Percentiles rank a stretch among this genome's conserved stretches.
These are phyloP conservation scores for Cryptotermes secundus DNA, from an alignment of 1,140 invertebrate species.

Conservation along the genomic window DNA sequence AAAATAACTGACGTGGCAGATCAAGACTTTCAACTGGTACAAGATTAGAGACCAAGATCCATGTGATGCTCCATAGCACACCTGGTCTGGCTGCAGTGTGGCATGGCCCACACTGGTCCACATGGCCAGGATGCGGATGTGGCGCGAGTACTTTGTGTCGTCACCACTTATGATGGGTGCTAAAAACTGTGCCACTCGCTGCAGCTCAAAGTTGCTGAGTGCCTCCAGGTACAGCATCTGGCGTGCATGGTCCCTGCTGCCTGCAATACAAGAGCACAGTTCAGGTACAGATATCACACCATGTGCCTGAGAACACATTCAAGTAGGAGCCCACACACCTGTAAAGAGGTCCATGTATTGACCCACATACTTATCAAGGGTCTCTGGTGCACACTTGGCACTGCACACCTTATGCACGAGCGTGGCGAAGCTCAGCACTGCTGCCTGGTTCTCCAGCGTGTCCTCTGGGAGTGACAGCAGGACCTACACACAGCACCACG, in stretches of 20 bases:
- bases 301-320: too few species aligned
- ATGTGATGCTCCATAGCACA: slow-evolving; percentile 37
- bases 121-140: slow-evolving; percentile 59
- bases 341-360: slow-evolving; percentile 65
- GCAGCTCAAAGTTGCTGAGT: slow-evolving; percentile 60
- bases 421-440: slow-evolving; percentile 66
- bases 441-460: slow-evolving; percentile 62
- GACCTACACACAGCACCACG: not conserved
- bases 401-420: slow-evolving; percentile 66
- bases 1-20: too few species aligned
- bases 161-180: slow-evolving; percentile 55
- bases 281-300: too few species aligned
- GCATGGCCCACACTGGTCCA: slow-evolving; percentile 60
- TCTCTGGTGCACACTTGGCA: slow-evolving; percentile 57
- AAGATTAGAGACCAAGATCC: too few species aligned
- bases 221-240: slow-evolving; percentile 71
- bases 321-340: slow-evolving; percentile 42
- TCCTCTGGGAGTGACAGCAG: slow-evolving; percentile 25
- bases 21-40: too few species aligned
- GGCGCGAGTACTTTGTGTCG: slow-evolving; percentile 50
- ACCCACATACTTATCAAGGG: slow-evolving; percentile 67
- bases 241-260: slow-evolving; percentile 61
- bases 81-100: slow-evolving; percentile 54
- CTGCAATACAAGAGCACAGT: slow-evolving; percentile 46
- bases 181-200: slow-evolving; percentile 60